A percentile compares a stretch with the other conserved stretches of the same genome.
These are phyloP conservation scores for Hiodon alosoides DNA, from an alignment of 2,113 vertebrate species.

Conservation along the genomic window DNA sequence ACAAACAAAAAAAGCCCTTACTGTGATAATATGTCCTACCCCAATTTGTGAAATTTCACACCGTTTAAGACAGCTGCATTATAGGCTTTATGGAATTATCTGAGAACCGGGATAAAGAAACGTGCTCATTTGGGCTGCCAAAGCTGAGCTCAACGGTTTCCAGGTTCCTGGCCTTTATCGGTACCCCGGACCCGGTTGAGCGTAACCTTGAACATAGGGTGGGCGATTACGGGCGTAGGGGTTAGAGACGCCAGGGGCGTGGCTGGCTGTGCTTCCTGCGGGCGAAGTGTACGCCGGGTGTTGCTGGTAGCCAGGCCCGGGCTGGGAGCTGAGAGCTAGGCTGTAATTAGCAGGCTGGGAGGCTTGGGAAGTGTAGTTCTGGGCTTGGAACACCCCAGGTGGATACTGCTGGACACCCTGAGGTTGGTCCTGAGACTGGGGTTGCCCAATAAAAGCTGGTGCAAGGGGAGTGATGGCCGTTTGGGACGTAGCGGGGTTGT, in stretches of 20 bases:
- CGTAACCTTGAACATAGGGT: conserved; percentile 82
- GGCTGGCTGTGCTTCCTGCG: conserved; percentile 77
- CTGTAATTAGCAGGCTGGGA: conserved; percentile 77
- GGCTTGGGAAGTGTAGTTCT: conserved; percentile 82
- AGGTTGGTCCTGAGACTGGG: conserved; percentile 47
- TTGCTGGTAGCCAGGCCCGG: conserved; percentile 58
- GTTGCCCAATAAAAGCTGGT: conserved; percentile 60
- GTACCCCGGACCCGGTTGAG: conserved; percentile 92
- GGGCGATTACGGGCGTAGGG: conserved; percentile 88
- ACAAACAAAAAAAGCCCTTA: conserved; percentile 38
- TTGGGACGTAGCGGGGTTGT: conserved; percentile 60
- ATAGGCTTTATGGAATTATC: not conserved
- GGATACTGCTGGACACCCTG: conserved; percentile 65
- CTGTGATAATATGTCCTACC: conserved; percentile 24
- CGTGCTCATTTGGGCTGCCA: not conserved
- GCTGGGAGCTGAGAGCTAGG: conserved; percentile 55
- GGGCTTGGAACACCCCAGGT: conserved; percentile 61
- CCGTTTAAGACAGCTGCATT: conserved; percentile 7
- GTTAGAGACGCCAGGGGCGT: conserved; percentile 80
- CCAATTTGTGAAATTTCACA: conserved; percentile 47
- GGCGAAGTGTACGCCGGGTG: conserved; percentile 67
- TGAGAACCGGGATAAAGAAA: conserved; percentile 37
- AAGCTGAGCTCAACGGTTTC: conserved; percentile 29
- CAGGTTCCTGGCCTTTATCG: conserved; percentile 64
- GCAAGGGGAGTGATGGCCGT: conserved; percentile 43